Evolutionary conservation across 2,888 invertebrate genomes (phyloP).

Genomic region (Dermolepida albohirtum): DNA sequence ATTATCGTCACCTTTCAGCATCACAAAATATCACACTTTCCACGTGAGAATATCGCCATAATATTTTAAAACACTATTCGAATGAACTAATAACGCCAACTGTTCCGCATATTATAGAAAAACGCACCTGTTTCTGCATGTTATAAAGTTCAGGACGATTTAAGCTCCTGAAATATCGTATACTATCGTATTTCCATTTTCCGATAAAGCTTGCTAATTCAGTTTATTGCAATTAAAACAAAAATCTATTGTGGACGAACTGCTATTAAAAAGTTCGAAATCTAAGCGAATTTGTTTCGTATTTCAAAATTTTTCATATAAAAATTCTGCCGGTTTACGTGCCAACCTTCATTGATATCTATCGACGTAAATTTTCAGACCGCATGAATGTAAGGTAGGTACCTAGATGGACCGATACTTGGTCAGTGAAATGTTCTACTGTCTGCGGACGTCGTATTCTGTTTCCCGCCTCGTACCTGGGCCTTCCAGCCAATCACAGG

Average conservation of each 20-base stretch:
- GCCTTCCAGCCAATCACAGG: conserved; percentile 46
- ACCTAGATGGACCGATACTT: conserved; percentile 49
- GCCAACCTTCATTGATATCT: conserved; percentile 21
- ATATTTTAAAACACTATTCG: conserved; percentile 17
- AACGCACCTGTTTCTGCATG: conserved; percentile 6
- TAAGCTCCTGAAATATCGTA: conserved; percentile 16
- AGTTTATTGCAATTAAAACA: too few relatives aligned
- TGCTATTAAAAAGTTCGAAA: too few relatives aligned
- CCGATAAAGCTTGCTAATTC: background rate
- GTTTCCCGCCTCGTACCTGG: conserved; percentile 48
- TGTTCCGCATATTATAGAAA: conserved; percentile 4
- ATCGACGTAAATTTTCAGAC: conserved; percentile 34
- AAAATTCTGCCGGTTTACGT: conserved; percentile 11
- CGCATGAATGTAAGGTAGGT: conserved; percentile 39
- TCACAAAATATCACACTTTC: conserved; percentile 38
- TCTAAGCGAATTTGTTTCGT: background rate
- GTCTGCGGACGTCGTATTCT: conserved; percentile 45
- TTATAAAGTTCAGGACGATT: too few relatives aligned
- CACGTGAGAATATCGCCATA: conserved; percentile 27
- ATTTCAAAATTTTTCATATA: conserved; percentile 8
- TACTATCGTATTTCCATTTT: conserved; percentile 26
- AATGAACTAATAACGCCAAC: conserved; percentile 5
- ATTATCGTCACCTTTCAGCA: conserved; percentile 45
- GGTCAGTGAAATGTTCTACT: conserved; percentile 48
- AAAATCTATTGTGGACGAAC: too few relatives aligned